Conservation (phyloP, 2,113 vertebrate species). For the Calypte anna region DNA sequence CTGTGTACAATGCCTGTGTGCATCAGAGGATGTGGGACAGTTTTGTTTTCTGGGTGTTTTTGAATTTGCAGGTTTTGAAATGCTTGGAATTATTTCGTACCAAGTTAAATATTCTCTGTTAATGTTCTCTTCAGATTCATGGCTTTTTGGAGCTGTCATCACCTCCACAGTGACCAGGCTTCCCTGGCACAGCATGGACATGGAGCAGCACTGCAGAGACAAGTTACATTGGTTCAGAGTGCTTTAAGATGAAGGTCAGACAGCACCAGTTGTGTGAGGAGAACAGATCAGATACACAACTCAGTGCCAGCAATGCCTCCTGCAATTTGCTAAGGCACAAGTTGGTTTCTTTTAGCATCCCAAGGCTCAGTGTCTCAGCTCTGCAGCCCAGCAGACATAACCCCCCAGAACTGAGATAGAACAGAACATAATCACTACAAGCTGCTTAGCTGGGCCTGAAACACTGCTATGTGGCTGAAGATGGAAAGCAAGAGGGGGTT, state of each 20-base stretch:
- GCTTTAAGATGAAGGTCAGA: not conserved
- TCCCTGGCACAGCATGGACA: not conserved
- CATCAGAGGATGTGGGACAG: not conserved
- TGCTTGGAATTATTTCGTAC: not conserved
- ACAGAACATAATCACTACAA: not conserved
- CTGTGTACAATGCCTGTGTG: accelerated
- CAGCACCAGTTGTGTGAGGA: not conserved
- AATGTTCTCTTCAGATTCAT: not conserved
- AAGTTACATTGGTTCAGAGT: not conserved
- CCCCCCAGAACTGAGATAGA: accelerated
- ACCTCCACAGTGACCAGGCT: not conserved
- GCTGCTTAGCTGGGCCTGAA: not conserved
- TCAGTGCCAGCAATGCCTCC: not conserved
- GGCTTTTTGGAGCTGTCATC: not conserved
- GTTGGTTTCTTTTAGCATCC: not conserved
- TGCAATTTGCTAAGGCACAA: not conserved
- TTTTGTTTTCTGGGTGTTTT: not conserved
- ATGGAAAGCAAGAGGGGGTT: not conserved
- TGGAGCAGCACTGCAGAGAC: not conserved
- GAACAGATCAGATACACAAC: not conserved
- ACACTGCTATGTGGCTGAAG: not conserved
- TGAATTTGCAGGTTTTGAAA: not conserved
- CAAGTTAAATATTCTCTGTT: not conserved
- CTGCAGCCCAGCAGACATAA: not conserved
- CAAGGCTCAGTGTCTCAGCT: not conserved